A percentile compares a stretch with the other conserved stretches of the same genome.
Evolutionary conservation across 2,888 invertebrate species (phyloP).

Genomic region (Uloborus plumipes): DNA sequence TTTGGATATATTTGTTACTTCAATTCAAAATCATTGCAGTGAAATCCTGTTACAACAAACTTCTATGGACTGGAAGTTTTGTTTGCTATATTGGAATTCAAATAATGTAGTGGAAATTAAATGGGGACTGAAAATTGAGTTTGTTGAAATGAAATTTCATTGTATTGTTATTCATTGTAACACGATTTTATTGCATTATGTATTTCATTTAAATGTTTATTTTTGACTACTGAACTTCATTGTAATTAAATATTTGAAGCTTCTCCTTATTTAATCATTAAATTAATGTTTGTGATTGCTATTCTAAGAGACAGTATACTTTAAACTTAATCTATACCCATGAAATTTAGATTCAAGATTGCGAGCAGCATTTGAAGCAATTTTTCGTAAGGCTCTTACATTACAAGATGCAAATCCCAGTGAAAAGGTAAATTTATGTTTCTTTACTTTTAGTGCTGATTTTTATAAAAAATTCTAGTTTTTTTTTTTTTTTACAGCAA

Average conservation of each 20-base stretch:
- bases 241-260: background rate
- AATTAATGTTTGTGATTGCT: background rate
- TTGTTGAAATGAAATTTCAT: no score
- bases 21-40: no score
- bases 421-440: conserved; percentile 71
- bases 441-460: background rate
- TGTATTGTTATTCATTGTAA: no score
- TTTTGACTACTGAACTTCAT: background rate
- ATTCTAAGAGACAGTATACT: background rate
- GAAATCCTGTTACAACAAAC: no score
- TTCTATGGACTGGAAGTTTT: no score
- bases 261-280: background rate
- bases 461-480: background rate
- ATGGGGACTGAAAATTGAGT: no score
- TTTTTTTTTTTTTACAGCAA: no score
- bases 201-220: no score
- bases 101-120: no score
- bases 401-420: conserved; percentile 84
- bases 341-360: conserved; percentile 76
- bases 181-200: no score
- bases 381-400: conserved; percentile 88
- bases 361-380: conserved; percentile 89
- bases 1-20: no score
- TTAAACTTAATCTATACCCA: background rate
- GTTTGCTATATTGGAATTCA: no score